A percentile compares a stretch with the other conserved stretches of the same genome.
Conservation (phyloP, 2,797 vertebrate species). For the Meriones psammophilus region DNA sequence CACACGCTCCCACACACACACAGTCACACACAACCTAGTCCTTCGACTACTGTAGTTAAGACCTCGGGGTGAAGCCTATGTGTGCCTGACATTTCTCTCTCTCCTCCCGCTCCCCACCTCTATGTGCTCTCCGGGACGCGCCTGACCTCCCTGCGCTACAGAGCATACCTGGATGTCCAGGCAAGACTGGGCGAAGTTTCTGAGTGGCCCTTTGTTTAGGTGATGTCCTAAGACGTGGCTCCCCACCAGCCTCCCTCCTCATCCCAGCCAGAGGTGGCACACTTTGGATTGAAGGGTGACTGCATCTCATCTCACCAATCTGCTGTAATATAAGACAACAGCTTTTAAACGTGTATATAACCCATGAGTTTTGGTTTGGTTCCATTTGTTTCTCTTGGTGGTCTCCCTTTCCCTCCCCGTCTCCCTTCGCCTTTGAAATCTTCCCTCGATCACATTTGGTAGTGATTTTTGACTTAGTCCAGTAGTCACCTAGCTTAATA, state of each 20-base stretch:
- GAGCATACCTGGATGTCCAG: slow-evolving; percentile 96
- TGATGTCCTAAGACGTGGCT: slow-evolving; percentile 95
- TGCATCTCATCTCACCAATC: slow-evolving; percentile 94
- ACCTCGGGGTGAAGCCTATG: fast-evolving
- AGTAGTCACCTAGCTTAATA: slow-evolving; percentile 89
- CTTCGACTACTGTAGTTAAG: not conserved
- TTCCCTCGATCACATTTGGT: slow-evolving; percentile 88
- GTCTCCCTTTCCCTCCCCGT: slow-evolving; percentile 49
- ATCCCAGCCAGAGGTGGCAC: slow-evolving; percentile 91
- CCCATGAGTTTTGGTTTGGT: slow-evolving; percentile 90
- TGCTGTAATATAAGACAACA: slow-evolving; percentile 97
- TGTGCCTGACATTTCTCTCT: slow-evolving; percentile 68
- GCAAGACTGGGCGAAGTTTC: slow-evolving; percentile 97
- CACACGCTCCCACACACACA: not conserved
- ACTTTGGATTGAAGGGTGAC: slow-evolving; percentile 91
- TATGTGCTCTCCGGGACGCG: slow-evolving; percentile 62
- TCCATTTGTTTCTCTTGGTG: slow-evolving; percentile 89
- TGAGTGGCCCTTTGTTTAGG: slow-evolving; percentile 96
- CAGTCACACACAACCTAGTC: not conserved
- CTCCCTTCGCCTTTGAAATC: slow-evolving; percentile 86
- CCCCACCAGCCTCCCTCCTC: slow-evolving; percentile 93
- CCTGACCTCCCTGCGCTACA: slow-evolving; percentile 50
- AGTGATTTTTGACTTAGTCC: slow-evolving; percentile 89
- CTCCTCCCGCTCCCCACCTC: slow-evolving; percentile 34
- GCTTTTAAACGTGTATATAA: slow-evolving; percentile 93